Evolutionary conservation across 2,888 invertebrate genomes (phyloP).

Genomic region (Trisateles emortualis): DNA sequence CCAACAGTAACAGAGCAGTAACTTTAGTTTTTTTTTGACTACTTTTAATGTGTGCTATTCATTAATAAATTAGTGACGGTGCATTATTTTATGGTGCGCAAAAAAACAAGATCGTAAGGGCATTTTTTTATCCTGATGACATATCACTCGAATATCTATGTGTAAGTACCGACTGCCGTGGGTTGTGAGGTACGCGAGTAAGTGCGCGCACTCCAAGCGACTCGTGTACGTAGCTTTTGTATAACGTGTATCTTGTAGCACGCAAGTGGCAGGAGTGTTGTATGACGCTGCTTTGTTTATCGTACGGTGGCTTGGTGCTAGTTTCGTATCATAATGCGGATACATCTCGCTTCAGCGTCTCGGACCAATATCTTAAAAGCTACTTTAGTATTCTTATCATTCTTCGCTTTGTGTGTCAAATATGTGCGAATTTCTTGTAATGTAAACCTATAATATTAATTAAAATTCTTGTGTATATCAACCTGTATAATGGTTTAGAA

Average conservation of each 20-base stretch:
- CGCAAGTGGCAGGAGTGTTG: constrained; percentile 47
- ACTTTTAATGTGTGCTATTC: too few species aligned
- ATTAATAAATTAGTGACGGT: too few species aligned
- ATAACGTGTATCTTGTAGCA: constrained; percentile 51
- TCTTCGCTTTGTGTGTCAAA: constrained; percentile 87
- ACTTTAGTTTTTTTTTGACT: too few species aligned
- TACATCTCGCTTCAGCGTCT: constrained; percentile 83
- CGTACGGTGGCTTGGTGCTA: constrained; percentile 86
- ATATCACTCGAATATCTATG: too few species aligned
- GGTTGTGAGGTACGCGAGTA: constrained; percentile 49
- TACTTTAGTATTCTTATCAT: constrained; percentile 77
- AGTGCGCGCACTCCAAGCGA: constrained; percentile 26
- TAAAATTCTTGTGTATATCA: constrained; percentile 81
- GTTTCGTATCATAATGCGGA: constrained; percentile 74
- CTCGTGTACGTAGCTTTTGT: constrained; percentile 71
- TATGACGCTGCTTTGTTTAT: constrained; percentile 67
- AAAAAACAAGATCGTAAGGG: too few species aligned
- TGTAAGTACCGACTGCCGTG: constrained; percentile 42
- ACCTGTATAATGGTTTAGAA: constrained; percentile 86
- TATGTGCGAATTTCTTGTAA: constrained; percentile 84
- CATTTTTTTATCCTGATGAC: too few species aligned
- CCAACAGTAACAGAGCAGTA: too few species aligned
- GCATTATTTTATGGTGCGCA: too few species aligned
- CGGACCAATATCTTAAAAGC: constrained; percentile 84
- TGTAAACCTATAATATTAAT: constrained; percentile 77